Evolutionary conservation across 92 coral and sea anemone genomes (phyloP).

Genomic region (Hydrozoanthus gracilis): DNA sequence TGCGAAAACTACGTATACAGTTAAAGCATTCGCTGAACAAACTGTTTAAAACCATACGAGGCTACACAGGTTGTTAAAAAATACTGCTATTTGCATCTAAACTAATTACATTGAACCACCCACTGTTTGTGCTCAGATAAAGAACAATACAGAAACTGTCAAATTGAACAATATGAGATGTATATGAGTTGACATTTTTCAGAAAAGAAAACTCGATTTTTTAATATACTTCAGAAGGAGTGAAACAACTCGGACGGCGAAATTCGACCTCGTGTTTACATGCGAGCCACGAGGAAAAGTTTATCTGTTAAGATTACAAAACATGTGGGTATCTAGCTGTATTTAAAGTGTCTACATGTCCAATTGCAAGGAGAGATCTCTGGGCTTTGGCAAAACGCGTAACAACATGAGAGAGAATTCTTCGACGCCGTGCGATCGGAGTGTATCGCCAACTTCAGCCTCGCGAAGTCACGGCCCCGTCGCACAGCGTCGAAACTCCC

Average conservation of each 20-base stretch:
- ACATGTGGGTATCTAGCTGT: neutral
- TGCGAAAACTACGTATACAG: neutral
- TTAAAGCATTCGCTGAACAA: neutral
- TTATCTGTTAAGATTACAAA: neutral
- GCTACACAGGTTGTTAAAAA: neutral
- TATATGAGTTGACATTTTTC: conserved; percentile 62
- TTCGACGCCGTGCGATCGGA: neutral
- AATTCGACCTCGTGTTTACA: conserved; percentile 22
- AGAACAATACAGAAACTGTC: conserved; percentile 62
- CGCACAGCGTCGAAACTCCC: neutral
- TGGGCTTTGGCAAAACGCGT: neutral
- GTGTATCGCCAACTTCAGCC: neutral
- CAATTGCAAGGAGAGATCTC: conserved; percentile 18
- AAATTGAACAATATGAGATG: conserved; percentile 61
- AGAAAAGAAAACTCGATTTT: conserved; percentile 49
- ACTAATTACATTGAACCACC: conserved; percentile 49
- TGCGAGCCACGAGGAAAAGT: neutral
- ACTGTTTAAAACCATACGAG: neutral
- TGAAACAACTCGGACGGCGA: conserved; percentile 21
- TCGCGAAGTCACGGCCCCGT: conserved; percentile 7
- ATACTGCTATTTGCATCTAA: conserved; percentile 55
- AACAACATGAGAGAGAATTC: conserved; percentile 7
- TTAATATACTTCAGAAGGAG: conserved; percentile 17
- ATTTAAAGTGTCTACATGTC: conserved; percentile 39
- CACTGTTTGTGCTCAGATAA: conserved; percentile 55